Evolutionary conservation across 1,140 invertebrate genomes (phyloP).

Genomic region (Cherax quadricarinatus): DNA sequence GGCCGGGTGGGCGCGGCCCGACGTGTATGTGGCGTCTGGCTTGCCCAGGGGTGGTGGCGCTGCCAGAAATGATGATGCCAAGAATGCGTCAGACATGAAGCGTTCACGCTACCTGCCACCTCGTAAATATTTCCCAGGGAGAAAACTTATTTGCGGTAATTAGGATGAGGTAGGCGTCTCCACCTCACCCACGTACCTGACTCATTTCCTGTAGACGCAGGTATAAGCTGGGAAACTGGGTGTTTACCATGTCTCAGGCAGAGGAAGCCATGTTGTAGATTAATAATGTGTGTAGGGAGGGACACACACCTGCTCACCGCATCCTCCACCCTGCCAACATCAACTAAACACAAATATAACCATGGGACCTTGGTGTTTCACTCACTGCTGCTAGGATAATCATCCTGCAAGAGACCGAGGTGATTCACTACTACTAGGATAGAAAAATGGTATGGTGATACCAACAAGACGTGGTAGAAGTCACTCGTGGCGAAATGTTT

Average conservation of each 20-base stretch:
- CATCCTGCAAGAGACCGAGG: too few relatives aligned
- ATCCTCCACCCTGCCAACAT: not conserved
- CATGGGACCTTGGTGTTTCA: too few relatives aligned
- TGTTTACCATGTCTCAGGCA: too few relatives aligned
- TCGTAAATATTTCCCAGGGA: constrained; percentile 8
- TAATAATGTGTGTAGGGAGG: too few relatives aligned
- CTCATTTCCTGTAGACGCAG: not conserved
- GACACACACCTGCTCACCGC: too few relatives aligned
- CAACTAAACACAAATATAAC: not conserved
- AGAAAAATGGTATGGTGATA: too few relatives aligned
- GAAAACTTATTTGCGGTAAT: not conserved
- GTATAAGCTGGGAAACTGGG: too few relatives aligned
- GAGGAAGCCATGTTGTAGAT: too few relatives aligned
- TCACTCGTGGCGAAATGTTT: too few relatives aligned
- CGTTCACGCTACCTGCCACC: constrained; percentile 28
- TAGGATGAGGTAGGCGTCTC: not conserved
- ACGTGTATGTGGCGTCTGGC: not conserved
- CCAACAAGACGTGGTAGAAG: too few relatives aligned
- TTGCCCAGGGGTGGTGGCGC: not conserved
- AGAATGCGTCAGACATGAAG: constrained; percentile 11
- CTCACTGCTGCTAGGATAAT: too few relatives aligned
- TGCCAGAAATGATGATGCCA: constrained; percentile 15
- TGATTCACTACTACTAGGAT: too few relatives aligned
- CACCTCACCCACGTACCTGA: not conserved
- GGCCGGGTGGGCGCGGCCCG: not conserved